Evolutionary conservation across 2,797 vertebrate species (phyloP).

Genomic region (Diglossa cyanea): DNA sequence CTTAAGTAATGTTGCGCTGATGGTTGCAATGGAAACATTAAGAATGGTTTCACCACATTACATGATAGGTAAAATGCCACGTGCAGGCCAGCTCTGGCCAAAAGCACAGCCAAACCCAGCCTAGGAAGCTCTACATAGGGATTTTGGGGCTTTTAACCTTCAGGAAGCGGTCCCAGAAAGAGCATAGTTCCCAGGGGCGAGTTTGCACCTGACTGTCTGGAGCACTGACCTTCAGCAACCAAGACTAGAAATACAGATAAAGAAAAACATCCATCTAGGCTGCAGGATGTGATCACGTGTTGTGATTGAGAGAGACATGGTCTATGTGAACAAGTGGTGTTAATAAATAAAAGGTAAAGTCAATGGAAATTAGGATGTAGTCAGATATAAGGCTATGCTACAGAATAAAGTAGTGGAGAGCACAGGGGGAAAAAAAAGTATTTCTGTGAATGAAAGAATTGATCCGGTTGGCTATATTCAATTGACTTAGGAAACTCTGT

Average conservation of each 20-base stretch:
- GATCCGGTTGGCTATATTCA: background rate
- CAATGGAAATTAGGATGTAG: background rate
- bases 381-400: background rate
- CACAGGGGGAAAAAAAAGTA: rapidly evolving
- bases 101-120: background rate
- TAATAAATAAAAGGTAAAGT: background rate
- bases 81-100: background rate
- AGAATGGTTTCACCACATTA: rapidly evolving
- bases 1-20: rapidly evolving
- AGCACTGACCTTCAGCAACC: background rate
- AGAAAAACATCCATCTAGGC: background rate
- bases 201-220: background rate
- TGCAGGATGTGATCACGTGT: background rate
- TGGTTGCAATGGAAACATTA: background rate
- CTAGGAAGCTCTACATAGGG: background rate
- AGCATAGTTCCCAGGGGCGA: background rate
- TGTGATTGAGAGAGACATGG: background rate
- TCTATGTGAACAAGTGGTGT: background rate
- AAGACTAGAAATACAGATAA: background rate
- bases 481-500: background rate
- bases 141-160: background rate
- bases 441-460: background rate
- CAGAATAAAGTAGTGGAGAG: background rate
- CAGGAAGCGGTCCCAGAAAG: background rate
- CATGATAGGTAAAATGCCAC: background rate